phyloP scores from a whole-genome alignment of 2,797 vertebrate species.

The Salarias fasciatus region DNA sequence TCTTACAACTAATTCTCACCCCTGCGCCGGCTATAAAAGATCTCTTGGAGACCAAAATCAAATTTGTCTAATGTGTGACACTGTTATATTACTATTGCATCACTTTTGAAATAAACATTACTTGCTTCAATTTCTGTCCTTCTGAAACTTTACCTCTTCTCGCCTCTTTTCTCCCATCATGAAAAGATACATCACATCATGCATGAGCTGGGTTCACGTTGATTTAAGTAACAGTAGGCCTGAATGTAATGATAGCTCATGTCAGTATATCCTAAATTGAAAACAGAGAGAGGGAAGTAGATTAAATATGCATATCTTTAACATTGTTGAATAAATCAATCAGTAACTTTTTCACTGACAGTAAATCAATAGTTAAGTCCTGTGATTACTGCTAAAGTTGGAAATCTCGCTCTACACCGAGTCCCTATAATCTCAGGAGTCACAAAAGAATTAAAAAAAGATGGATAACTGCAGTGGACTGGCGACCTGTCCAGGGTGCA shows the following conservation, averaged over 20 bases:
- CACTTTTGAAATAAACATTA: background rate
- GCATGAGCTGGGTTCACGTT: too few species aligned
- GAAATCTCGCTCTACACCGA: background rate
- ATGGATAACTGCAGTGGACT: background rate
- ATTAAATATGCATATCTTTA: background rate
- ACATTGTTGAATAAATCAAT: background rate
- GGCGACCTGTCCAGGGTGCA: too few species aligned
- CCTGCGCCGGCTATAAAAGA: constrained; percentile 7
- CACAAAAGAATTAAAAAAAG: background rate
- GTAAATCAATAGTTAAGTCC: background rate
- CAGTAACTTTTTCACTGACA: background rate
- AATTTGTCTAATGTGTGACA: constrained; percentile 12
- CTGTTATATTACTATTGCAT: background rate
- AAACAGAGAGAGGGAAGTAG: too few species aligned
- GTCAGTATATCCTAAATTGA: too few species aligned
- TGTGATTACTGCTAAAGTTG: too few species aligned
- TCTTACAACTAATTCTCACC: constrained; percentile 33
- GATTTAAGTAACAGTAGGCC: too few species aligned
- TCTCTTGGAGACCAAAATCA: constrained; percentile 1
- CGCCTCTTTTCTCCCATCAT: background rate
- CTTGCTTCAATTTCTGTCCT: constrained; percentile 29
- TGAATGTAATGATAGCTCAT: too few species aligned
- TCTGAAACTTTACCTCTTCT: constrained; percentile 20
- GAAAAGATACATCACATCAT: too few species aligned
- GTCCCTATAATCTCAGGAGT: constrained; percentile 2